Evolutionary conservation across 2,797 vertebrate species (phyloP), one percentile per base, ranked within the genome.

Genomic region (Pelochelys cantorii): DNA sequence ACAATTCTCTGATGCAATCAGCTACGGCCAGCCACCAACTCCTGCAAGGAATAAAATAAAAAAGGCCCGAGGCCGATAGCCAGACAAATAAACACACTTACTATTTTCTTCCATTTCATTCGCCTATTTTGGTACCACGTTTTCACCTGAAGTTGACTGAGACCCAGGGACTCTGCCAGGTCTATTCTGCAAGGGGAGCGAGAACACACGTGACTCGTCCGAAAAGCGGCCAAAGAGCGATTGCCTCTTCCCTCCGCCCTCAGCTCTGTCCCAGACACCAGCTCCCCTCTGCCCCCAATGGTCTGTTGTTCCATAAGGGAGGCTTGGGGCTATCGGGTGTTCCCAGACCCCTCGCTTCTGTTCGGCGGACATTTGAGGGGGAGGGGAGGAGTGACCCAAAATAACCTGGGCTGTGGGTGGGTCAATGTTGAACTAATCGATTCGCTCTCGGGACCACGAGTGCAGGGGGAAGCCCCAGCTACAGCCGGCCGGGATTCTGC

Each of bases 61-160:
- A 7, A 31, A 5, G 65, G 5, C n/a, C 65, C n/a, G 17, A n/a
- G 34, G 20, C 10, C 29, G 11, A 3, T 9, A 65, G 31, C 7
- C 31, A 18, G 31, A 68, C 65, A 11, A 37, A 20, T 11, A 20
- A 11, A 2, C 34, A 25, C 90, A 99, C 99, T 99, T 98, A 99
- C 99, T 97, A 99, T 99, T 99, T 99, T 99, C 98, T 99, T 99
- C 99, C 99, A 99, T 92, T 99, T 99, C 99, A 99, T 99, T 95
- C 99, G 98, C 94, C 99, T 98, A 98, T 99, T 99, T 97, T 99
- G 99, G 97, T 99, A 99, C 99, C 99, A 99, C 0, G 99, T 99
- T 98, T 99, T 99, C 97, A 99, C 99, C 96, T 99, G 99, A 91
- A 99, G 98, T 95, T 99, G 99, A 96, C 99, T 99, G 93, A 99